Conservation (phyloP, 2,113 vertebrate species). For the Prunella fulvescens region DNA sequence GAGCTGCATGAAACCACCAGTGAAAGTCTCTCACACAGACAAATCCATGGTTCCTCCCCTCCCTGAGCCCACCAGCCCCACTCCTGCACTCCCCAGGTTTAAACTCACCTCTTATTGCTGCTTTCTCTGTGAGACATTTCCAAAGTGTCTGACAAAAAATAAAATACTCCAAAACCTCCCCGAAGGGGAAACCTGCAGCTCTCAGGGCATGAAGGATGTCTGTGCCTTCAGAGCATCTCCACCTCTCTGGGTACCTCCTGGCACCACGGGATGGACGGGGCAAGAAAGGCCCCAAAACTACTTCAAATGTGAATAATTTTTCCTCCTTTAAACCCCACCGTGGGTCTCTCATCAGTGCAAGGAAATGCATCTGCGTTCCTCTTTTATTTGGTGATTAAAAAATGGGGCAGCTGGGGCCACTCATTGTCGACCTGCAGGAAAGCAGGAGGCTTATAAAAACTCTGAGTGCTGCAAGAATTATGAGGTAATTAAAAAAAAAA, state of each 20-base stretch:
- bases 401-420: not conserved
- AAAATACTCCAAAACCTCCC: not conserved
- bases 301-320: not conserved
- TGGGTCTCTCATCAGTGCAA: not conserved
- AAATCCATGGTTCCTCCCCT: too few species aligned
- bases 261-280: not conserved
- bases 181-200: accelerated
- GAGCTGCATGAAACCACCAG: too few species aligned
- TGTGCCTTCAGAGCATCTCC: not conserved
- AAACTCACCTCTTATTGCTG: not conserved
- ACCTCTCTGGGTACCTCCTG: not conserved
- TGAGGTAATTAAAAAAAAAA: constrained; percentile 51
- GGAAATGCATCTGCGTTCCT: not conserved
- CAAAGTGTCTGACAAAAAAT: not conserved
- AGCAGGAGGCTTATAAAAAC: constrained; percentile 43
- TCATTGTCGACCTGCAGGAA: not conserved
- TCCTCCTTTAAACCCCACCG: not conserved
- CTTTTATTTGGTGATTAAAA: constrained; percentile 18
- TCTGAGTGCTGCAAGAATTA: constrained; percentile 40
- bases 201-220: accelerated
- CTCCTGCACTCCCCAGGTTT: not conserved
- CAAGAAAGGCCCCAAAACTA: not conserved
- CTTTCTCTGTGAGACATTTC: not conserved
- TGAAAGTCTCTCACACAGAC: too few species aligned
- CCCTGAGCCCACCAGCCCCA: not conserved